Conservation (phyloP, 2,797 vertebrate genomes). For the Ara ararauna region DNA sequence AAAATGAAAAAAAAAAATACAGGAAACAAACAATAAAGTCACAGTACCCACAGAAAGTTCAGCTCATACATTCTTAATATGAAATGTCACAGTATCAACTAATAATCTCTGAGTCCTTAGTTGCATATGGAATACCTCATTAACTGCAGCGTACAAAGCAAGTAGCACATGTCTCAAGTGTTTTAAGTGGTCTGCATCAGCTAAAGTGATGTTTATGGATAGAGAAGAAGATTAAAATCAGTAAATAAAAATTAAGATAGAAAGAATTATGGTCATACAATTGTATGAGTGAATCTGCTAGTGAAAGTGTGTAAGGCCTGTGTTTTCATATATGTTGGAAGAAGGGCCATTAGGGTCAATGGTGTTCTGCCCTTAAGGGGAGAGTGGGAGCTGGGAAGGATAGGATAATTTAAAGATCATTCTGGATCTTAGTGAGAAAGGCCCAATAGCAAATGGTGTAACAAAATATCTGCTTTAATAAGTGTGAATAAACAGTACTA, state of each 20-base stretch:
- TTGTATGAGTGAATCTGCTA: not conserved
- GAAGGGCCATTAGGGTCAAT: not conserved
- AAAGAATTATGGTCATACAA: not conserved
- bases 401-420: not conserved
- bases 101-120: not conserved
- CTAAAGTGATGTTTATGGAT: not conserved
- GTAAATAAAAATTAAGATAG: not conserved
- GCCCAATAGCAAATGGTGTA: not conserved
- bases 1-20: not conserved
- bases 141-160: not conserved
- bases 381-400: fast-evolving
- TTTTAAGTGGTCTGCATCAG: not conserved
- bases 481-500: not conserved
- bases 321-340: not conserved
- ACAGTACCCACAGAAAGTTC: not conserved
- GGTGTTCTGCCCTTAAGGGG: not conserved
- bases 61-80: not conserved
- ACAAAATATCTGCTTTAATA: not conserved
- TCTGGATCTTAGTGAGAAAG: not conserved
- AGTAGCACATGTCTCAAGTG: not conserved
- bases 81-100: not conserved
- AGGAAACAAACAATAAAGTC: not conserved
- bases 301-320: not conserved
- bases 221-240: not conserved
- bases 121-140: not conserved